A percentile compares a stretch with the other conserved stretches of the same genome.
phyloP scores from a whole-genome alignment of 2,113 vertebrate genomes.

The Terrapene triunguis region DNA sequence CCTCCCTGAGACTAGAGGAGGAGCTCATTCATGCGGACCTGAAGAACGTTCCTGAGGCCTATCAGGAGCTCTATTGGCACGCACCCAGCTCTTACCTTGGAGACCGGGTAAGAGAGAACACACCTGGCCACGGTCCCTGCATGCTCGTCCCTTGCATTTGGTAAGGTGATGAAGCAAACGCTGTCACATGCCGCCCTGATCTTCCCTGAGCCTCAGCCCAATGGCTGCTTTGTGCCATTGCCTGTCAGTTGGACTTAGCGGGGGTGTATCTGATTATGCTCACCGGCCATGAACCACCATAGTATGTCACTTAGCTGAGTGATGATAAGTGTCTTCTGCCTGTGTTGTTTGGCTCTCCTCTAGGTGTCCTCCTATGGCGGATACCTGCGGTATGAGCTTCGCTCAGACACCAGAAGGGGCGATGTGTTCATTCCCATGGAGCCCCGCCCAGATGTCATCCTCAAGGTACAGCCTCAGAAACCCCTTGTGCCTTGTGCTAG shows the following conservation, averaged over 20 bases:
- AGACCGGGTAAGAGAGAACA: conserved; percentile 83
- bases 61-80: conserved; percentile 95
- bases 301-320: background rate
- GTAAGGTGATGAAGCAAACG: no score
- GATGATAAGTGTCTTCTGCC: background rate
- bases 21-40: conserved; percentile 87
- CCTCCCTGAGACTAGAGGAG: conserved; percentile 67
- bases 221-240: accelerated
- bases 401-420: conserved; percentile 89
- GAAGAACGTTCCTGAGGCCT: conserved; percentile 83
- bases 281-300: background rate
- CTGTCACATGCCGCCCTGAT: background rate
- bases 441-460: conserved; percentile 88
- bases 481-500: background rate
- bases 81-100: conserved; percentile 91
- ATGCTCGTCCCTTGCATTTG: background rate
- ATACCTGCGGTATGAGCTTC: conserved; percentile 87
- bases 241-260: accelerated
- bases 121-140: background rate
- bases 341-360: accelerated
- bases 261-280: accelerated
- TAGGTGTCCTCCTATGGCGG: conserved; percentile 96
- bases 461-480: conserved; percentile 83
- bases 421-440: conserved; percentile 89
- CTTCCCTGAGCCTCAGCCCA: accelerated